phyloP scores from a whole-genome alignment of 1,140 invertebrate genomes.

The Kradibia gibbosae region DNA sequence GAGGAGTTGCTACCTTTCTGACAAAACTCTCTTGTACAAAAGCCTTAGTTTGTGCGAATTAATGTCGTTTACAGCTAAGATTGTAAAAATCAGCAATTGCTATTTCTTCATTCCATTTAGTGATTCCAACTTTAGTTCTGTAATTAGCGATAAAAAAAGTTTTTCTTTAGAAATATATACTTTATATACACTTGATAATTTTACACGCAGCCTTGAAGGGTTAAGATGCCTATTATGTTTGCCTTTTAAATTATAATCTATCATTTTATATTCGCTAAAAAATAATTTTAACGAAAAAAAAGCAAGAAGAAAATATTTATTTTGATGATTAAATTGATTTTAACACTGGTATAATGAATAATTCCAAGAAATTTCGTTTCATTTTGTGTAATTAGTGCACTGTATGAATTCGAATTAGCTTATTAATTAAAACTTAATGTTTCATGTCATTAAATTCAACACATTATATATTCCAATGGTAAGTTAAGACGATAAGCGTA shows the following conservation, averaged over 20 bases:
- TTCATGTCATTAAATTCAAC: background rate
- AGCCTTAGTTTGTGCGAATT: too few relatives aligned
- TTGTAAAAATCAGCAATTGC: too few relatives aligned
- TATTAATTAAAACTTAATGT: constrained; percentile 21
- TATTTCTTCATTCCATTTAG: too few relatives aligned
- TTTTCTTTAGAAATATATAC: background rate
- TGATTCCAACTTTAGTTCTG: background rate
- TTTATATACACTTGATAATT: too few relatives aligned
- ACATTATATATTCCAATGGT: too few relatives aligned
- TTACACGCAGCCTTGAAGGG: background rate
- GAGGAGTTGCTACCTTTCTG: too few relatives aligned
- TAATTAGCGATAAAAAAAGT: background rate
- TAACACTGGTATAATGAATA: constrained; percentile 29
- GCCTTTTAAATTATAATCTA: constrained; percentile 25
- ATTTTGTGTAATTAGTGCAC: background rate
- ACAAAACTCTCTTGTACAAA: too few relatives aligned
- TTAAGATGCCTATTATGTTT: background rate
- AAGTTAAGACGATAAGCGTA: too few relatives aligned
- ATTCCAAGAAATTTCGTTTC: constrained; percentile 17
- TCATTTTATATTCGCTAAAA: background rate
- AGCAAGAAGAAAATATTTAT: constrained; percentile 11
- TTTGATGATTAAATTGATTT: constrained; percentile 34
- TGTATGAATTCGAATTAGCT: background rate
- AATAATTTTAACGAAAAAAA: background rate
- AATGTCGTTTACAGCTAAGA: too few relatives aligned